phyloP scores from a whole-genome alignment of 2,888 invertebrate genomes.

The Platycheirus rosarum region DNA sequence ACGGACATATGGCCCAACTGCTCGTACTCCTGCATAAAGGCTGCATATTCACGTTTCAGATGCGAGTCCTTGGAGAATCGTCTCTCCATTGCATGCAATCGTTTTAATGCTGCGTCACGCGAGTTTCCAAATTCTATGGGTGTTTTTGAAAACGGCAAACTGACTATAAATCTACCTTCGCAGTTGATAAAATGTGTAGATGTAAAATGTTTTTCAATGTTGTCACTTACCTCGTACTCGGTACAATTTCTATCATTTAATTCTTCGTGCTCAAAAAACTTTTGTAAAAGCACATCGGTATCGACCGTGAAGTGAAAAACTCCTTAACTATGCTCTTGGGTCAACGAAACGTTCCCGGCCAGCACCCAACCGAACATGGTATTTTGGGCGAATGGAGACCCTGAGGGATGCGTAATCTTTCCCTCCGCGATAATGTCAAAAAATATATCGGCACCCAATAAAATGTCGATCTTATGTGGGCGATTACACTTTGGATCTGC shows the following conservation, averaged over 20 bases:
- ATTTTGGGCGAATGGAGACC: slow-evolving; percentile 20
- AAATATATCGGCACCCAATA: neutral
- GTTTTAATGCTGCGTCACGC: neutral
- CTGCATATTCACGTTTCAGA: neutral
- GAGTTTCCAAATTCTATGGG: slow-evolving; percentile 16
- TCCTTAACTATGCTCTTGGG: neutral
- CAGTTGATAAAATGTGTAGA: slow-evolving; percentile 4
- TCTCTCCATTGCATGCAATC: neutral
- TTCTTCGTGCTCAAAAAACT: slow-evolving; percentile 24
- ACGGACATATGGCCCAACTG: neutral
- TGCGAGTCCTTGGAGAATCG: neutral
- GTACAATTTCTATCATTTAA: neutral
- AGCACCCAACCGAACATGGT: slow-evolving; percentile 41
- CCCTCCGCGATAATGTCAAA: neutral
- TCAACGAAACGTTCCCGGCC: slow-evolving; percentile 15
- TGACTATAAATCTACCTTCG: slow-evolving; percentile 18
- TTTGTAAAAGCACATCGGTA: slow-evolving; percentile 7
- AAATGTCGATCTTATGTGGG: slow-evolving; percentile 21
- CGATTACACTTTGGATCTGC: neutral
- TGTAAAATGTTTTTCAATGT: slow-evolving; percentile 32
- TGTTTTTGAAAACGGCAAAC: neutral
- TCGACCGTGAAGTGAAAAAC: slow-evolving; percentile 18
- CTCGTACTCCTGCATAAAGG: neutral
- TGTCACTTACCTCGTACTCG: slow-evolving; percentile 25
- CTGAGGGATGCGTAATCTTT: slow-evolving; percentile 1